Base-by-base conservation (phyloP, 2,797 vertebrate genomes). In the Gadopsis marmoratus region DNA sequence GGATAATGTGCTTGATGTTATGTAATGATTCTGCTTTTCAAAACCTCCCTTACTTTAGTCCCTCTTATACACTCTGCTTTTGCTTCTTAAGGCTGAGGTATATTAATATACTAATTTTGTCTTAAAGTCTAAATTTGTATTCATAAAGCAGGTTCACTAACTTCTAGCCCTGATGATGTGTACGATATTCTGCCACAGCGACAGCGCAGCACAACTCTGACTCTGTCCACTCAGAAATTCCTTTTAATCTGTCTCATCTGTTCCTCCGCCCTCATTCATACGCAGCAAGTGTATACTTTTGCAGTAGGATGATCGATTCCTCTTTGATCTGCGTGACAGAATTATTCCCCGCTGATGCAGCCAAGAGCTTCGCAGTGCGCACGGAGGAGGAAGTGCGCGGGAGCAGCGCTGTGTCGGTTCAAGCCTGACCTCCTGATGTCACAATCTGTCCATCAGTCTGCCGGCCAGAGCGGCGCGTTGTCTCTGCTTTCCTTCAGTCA, bases 171-270 rank as follows among this genome's bases (percentile, higher is more conserved):
- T 13, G 37, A 17, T 29, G 60, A 68, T 37, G 35, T 0, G 3
- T 23, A n/a, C 53, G 66, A 76, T 56, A 73, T 58, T 86, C 61
- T 13, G 31, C 73, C 5, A 11, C 35, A 19, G 59, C 37, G 71
- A 77, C 69, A 59, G 53, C 51, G 12, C 61, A 60, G 55, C 31
- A 63, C 64, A 59, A 53, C 67, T 66, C 58, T 73, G 69, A 78
- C 77, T 81, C 59, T 69, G 70, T 83, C 83, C 78, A 68, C 88
- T 87, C 65, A 86, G 39, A 84, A 71, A 91, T 89, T 88, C 85
- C 50, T 81, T 92, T 88, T 83, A 79, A 84, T 90, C 78, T 70
- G 41, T 29, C 60, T 84, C 64, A 62, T 82, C 79, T 76, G 1
- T 26, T 75, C 71, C 78, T 79, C 54, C 51, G 60, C 73, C 59